phyloP scores from a whole-genome alignment of 2,888 invertebrate species.

The Drosophila prostipennis region DNA sequence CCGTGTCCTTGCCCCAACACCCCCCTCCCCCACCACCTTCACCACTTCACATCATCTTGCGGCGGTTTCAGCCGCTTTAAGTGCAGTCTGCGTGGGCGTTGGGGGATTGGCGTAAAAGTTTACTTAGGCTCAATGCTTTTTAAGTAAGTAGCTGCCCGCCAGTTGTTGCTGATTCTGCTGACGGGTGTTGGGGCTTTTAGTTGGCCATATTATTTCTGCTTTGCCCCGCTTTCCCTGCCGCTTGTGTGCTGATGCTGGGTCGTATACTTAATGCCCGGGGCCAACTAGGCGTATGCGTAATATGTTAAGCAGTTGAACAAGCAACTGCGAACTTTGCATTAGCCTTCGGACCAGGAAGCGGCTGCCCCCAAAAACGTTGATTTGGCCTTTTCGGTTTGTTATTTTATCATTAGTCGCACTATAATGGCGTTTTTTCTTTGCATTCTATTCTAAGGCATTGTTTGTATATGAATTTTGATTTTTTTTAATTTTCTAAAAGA shows the following conservation, averaged over 20 bases:
- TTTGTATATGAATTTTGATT: constrained; percentile 12
- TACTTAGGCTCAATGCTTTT: constrained; percentile 79
- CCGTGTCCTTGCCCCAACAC: constrained; percentile 38
- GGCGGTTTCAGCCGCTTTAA: constrained; percentile 60
- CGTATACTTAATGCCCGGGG: constrained; percentile 59
- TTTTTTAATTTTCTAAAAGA: too few species aligned
- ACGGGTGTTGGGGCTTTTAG: constrained; percentile 72
- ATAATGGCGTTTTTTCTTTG: constrained; percentile 8
- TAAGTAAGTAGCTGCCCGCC: constrained; percentile 73
- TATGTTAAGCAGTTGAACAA: constrained; percentile 44
- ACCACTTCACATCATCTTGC: constrained; percentile 19
- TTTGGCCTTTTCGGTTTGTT: constrained; percentile 17
- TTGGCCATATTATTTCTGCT: constrained; percentile 69
- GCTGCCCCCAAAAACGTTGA: constrained; percentile 1
- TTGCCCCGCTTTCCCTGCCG: too few species aligned
- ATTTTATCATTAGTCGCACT: constrained; percentile 36
- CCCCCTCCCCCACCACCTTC: too few species aligned
- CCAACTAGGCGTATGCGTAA: constrained; percentile 47
- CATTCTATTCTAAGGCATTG: background rate
- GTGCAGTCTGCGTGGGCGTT: constrained; percentile 66
- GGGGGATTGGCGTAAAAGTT: constrained; percentile 68
- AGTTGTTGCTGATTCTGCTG: constrained; percentile 49
- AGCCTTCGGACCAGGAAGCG: constrained; percentile 36
- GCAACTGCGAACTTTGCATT: constrained; percentile 32
- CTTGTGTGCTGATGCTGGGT: constrained; percentile 30